phyloP scores from a whole-genome alignment of 2,888 invertebrate species.

The Melikaiella ostensackeni region DNA sequence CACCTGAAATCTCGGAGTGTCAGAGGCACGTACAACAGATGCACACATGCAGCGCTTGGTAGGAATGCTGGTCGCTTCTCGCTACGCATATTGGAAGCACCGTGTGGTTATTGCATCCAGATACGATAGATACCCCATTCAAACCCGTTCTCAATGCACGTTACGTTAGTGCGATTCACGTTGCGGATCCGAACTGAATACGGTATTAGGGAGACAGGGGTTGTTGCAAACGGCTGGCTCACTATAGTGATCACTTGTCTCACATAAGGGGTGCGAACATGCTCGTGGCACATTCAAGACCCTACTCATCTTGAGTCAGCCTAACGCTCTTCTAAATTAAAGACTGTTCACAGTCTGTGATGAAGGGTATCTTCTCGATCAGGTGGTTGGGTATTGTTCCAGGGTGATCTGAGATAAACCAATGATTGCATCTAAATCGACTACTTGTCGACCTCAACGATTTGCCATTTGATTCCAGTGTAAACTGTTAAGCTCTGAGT shows the following conservation, averaged over 20 bases:
- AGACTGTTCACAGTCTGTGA: neutral
- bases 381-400: constrained; percentile 53
- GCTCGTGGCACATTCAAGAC: neutral
- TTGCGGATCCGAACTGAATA: constrained; percentile 66
- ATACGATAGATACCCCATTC: constrained; percentile 65
- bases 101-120: constrained; percentile 39
- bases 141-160: constrained; percentile 63
- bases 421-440: constrained; percentile 63
- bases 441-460: constrained; percentile 58
- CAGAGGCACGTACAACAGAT: constrained; percentile 33
- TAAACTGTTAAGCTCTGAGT: constrained; percentile 54
- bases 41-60: neutral
- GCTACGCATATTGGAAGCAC: constrained; percentile 24
- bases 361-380: constrained; percentile 47
- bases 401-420: constrained; percentile 59
- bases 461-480: constrained; percentile 47
- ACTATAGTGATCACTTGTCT: constrained; percentile 49
- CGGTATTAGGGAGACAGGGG: constrained; percentile 65
- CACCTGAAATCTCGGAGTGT: neutral
- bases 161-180: constrained; percentile 68
- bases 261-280: constrained; percentile 18
- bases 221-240: constrained; percentile 49
- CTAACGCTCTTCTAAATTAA: neutral
- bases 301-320: neutral
- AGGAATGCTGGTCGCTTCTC: constrained; percentile 12